Evolutionary conservation across 2,113 vertebrate genomes (phyloP), one percentile per base, ranked within the genome.

Genomic region (Carettochelys insculpta): DNA sequence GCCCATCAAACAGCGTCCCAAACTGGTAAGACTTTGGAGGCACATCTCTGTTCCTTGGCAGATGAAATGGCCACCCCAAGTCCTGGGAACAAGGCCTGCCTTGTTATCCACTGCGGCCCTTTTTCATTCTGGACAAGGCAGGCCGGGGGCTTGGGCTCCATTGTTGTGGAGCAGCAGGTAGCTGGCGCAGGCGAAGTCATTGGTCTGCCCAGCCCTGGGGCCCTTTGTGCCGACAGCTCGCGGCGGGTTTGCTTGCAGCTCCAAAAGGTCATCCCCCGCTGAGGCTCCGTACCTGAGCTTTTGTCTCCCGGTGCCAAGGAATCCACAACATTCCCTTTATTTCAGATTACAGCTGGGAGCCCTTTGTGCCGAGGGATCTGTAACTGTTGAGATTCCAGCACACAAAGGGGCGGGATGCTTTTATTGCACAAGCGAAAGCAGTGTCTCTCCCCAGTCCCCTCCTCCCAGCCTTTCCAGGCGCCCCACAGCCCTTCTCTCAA

Each of bases 121-220:
- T 94, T 92, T 98, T 98, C 97, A 97, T 96, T 86, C 92, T 43
- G 81, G 79, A 56, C 80, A 68, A 87, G 92, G 92, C 90, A 91
- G 82, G 84, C 92, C 95, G 75, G 84, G 96, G 95, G 79, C 96
- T 95, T 96, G 16, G 96, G 90, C 83, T 93, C 80, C 95, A 95
- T 98, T 97, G 98, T 98, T 94, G 56, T 45, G 8, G 91, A 98
- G 93, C 98, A 98, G 98, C 97, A 97, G 97, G 98, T 97, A 96
- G 97, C 96, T 77, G 71, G 82, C 95, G 97, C 98, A 94, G 97
- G 97, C 97, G 95, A 97, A 98, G 98, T 98, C 98, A 98, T 97
- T 87, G 47, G 41, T 94, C 90, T 92, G 93, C 86, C 95, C 96
- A 89, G 77, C 79, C n/a, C 86, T 94, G 31, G 85, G 58, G 52